Conservation (phyloP, 2,888 invertebrate species). For the Scrobipalpa costella region DNA sequence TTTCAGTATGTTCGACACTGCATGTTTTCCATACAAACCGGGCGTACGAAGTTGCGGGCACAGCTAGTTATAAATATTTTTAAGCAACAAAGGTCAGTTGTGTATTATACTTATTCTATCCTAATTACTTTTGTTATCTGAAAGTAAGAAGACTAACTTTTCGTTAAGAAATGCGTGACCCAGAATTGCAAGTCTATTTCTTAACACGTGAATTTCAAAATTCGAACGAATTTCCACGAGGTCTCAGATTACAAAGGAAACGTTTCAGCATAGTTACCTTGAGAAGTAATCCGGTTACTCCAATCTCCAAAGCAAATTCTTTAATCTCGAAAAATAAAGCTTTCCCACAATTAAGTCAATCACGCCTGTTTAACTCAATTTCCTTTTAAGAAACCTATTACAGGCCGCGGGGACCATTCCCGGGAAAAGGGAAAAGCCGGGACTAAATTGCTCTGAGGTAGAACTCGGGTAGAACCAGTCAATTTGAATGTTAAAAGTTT, state of each 20-base stretch:
- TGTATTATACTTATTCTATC: too few species aligned
- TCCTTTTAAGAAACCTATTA: conserved; percentile 74
- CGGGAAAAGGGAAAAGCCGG: conserved; percentile 52
- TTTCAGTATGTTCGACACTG: too few species aligned
- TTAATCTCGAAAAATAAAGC: conserved; percentile 56
- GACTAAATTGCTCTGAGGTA: conserved; percentile 67
- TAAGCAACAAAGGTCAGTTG: too few species aligned
- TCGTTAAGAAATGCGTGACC: too few species aligned
- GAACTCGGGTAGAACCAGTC: conserved; percentile 63
- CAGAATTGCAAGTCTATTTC: too few species aligned
- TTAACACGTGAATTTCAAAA: too few species aligned
- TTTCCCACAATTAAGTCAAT: conserved; percentile 71
- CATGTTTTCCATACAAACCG: too few species aligned
- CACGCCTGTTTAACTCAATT: conserved; percentile 73
- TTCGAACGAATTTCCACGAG: not conserved
- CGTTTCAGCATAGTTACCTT: not conserved
- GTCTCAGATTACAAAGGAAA: not conserved
- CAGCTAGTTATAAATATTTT: too few species aligned
- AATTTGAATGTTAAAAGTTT: conserved; percentile 74
- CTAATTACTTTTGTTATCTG: too few species aligned
- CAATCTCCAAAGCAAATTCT: conserved; percentile 36
- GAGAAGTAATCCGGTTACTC: conserved; percentile 2
- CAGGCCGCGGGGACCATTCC: conserved; percentile 69
- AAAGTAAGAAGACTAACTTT: too few species aligned
- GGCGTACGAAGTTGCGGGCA: too few species aligned